phyloP scores from a whole-genome alignment of 2,797 vertebrate genomes.

The Megaceryle alcyon region DNA sequence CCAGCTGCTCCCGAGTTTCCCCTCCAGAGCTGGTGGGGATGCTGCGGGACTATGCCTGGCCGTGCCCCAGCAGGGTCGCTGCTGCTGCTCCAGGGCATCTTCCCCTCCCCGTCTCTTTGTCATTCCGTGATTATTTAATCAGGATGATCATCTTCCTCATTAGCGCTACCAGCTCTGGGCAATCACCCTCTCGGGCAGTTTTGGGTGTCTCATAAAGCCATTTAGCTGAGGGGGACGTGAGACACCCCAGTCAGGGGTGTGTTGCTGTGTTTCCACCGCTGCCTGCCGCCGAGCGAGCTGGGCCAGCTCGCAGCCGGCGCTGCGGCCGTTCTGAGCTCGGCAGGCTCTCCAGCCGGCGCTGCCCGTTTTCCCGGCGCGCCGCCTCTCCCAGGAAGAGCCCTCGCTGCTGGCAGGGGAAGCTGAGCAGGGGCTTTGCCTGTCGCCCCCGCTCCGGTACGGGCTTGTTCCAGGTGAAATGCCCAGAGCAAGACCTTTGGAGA shows the following conservation, averaged over 20 bases:
- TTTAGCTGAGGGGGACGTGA: background rate
- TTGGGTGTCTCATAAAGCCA: background rate
- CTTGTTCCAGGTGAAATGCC: background rate
- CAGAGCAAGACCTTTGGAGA: background rate
- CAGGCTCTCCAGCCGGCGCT: accelerated
- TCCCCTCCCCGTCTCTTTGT: background rate
- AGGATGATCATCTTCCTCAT: background rate
- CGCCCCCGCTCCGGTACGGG: background rate
- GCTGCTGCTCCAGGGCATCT: background rate
- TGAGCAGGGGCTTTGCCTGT: background rate
- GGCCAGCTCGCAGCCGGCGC: background rate
- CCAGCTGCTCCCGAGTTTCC: background rate
- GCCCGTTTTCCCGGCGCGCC: background rate
- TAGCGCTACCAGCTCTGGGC: background rate
- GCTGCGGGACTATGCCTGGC: background rate
- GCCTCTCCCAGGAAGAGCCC: background rate
- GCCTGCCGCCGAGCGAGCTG: accelerated
- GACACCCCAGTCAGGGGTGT: background rate
- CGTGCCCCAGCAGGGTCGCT: background rate
- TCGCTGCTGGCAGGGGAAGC: background rate
- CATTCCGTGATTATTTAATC: background rate
- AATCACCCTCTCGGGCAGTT: background rate
- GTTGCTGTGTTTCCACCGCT: background rate
- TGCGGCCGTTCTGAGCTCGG: background rate
- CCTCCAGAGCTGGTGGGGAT: background rate